These are phyloP conservation scores for Listronotus bonariensis DNA, from an alignment of 1,140 invertebrate genomes.

Conservation along the genomic window DNA sequence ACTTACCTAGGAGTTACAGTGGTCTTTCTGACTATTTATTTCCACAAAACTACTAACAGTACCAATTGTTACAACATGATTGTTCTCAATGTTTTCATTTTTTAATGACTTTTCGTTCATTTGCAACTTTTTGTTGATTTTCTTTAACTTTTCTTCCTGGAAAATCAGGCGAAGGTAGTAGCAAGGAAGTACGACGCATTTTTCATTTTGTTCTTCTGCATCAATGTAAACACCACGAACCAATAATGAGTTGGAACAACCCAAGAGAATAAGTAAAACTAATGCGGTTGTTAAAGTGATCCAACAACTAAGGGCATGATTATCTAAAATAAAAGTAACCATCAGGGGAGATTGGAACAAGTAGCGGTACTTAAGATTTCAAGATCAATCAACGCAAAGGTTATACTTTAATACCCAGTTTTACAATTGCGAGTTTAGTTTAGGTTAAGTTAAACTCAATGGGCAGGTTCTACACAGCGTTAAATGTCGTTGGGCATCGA, in stretches of 20 bases:
- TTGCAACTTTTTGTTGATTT: constrained; percentile 50
- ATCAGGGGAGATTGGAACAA: background rate
- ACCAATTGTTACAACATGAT: constrained; percentile 35
- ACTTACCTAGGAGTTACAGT: constrained; percentile 11
- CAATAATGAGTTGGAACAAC: constrained; percentile 81
- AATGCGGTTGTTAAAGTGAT: constrained; percentile 75
- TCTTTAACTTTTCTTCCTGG: constrained; percentile 66
- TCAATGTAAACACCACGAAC: constrained; percentile 85
- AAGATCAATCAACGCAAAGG: background rate
- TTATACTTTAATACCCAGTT: background rate
- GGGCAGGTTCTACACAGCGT: too few relatives aligned
- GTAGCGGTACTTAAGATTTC: background rate
- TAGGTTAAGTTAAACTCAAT: too few relatives aligned
- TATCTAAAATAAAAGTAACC: constrained; percentile 60
- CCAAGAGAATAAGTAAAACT: constrained; percentile 75
- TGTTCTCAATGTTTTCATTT: constrained; percentile 45
- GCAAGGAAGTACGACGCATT: constrained; percentile 80
- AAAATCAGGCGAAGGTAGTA: constrained; percentile 80
- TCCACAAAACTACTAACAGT: constrained; percentile 25
- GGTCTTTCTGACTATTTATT: constrained; percentile 11
- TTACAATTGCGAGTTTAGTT: too few relatives aligned
- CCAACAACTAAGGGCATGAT: constrained; percentile 75
- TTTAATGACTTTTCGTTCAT: constrained; percentile 47
- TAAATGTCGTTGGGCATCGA: too few relatives aligned
- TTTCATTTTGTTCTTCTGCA: constrained; percentile 76